phyloP scores from a whole-genome alignment of 2,113 vertebrate genomes.

The Hippocampus comes region DNA sequence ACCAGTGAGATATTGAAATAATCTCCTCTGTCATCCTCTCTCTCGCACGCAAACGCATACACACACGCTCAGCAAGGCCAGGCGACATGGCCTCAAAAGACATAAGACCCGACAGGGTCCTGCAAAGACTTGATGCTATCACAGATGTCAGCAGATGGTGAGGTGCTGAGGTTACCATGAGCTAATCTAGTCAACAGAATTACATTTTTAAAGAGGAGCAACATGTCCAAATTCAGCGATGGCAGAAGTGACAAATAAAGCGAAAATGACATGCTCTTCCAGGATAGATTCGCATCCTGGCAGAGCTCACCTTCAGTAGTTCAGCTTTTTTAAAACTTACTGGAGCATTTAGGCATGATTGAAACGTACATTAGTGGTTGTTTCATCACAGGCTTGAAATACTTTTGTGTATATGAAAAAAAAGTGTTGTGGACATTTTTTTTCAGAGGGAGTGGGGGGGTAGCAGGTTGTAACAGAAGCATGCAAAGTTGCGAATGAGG shows the following conservation, averaged over 20 bases:
- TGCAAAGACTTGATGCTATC: slow-evolving; percentile 28
- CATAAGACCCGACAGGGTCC: slow-evolving; percentile 15
- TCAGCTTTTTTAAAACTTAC: no score
- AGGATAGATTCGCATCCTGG: background rate
- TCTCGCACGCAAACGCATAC: slow-evolving; percentile 18
- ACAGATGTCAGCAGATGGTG: slow-evolving; percentile 18
- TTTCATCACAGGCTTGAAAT: no score
- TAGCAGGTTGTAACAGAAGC: no score
- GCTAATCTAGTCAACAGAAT: slow-evolving; percentile 10
- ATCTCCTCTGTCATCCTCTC: slow-evolving; percentile 68
- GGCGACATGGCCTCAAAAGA: slow-evolving; percentile 16
- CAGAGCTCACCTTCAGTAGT: background rate
- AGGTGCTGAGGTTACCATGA: slow-evolving; percentile 12
- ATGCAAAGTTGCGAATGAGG: no score
- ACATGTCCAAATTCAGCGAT: background rate
- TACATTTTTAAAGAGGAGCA: background rate
- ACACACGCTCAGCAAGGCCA: slow-evolving; percentile 18
- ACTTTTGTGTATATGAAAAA: no score
- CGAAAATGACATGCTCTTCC: no score
- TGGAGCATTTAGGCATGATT: no score
- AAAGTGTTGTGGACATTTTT: no score
- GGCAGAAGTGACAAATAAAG: background rate
- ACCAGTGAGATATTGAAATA: slow-evolving; percentile 75
- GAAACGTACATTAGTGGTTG: no score
- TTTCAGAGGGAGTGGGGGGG: no score